Percentiles rank a stretch among this genome's conserved stretches.
phyloP scores from a whole-genome alignment of 2,113 vertebrate genomes.

The Capreolus pygargus region DNA sequence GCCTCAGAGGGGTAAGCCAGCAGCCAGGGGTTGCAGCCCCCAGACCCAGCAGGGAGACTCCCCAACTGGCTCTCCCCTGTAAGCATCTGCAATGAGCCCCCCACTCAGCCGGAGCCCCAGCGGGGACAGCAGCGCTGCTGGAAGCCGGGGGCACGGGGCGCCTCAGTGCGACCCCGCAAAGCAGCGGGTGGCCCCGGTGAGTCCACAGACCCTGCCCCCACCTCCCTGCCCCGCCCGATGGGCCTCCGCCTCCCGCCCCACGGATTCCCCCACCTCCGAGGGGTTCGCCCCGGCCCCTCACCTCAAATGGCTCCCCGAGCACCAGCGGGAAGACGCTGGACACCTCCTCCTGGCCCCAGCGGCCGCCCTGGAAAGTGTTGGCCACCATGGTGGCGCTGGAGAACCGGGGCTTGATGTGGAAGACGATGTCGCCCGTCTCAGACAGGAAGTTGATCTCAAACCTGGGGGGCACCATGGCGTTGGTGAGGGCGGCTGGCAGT shows the following conservation, averaged over 20 bases:
- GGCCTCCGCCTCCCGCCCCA: not conserved
- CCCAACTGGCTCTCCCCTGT: fast-evolving
- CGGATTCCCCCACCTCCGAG: not conserved
- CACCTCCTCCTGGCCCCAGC: conserved; percentile 85
- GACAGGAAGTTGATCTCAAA: conserved; percentile 88
- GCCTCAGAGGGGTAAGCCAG: not conserved
- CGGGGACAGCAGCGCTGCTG: not conserved
- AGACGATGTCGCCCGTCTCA: conserved; percentile 81
- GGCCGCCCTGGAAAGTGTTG: conserved; percentile 82
- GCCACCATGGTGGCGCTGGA: conserved; percentile 80
- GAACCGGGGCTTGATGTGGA: conserved; percentile 86
- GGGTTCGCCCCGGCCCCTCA: conserved; percentile 47
- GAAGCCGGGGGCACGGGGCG: not conserved
- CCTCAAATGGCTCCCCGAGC: conserved; percentile 84
- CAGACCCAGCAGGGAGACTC: not conserved
- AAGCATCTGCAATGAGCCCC: fast-evolving
- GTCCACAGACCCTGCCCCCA: not conserved
- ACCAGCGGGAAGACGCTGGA: conserved; percentile 78
- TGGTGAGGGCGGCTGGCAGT: fast-evolving
- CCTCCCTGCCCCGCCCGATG: not conserved
- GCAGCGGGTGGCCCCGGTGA: fast-evolving
- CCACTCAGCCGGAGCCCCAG: too few species aligned
- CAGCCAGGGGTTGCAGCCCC: not conserved
- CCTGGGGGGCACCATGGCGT: conserved; percentile 49
- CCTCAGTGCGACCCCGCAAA: not conserved